phyloP scores from a whole-genome alignment of 2,888 invertebrate species.

The Sphaerophoria taeniata region DNA sequence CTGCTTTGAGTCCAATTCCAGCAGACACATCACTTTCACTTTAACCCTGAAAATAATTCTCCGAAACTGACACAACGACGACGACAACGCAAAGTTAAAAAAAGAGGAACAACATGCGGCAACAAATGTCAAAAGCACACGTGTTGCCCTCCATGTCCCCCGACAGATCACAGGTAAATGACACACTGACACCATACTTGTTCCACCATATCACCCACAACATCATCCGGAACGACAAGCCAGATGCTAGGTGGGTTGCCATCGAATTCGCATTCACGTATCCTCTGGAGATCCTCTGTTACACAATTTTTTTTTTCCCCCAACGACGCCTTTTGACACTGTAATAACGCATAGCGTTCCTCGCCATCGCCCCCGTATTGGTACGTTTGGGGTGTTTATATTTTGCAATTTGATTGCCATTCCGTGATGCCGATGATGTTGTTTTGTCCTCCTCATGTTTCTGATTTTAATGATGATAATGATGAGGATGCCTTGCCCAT shows the following conservation, averaged over 20 bases:
- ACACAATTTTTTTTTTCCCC: constrained; percentile 40
- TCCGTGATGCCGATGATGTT: constrained; percentile 64
- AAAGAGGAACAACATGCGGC: constrained; percentile 18
- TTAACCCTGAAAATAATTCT: constrained; percentile 51
- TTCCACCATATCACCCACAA: constrained; percentile 54
- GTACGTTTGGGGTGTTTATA: constrained; percentile 37
- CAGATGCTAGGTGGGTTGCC: background rate
- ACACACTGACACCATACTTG: constrained; percentile 52
- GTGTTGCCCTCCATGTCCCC: constrained; percentile 55
- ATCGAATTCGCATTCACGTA: background rate
- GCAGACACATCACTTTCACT: constrained; percentile 56
- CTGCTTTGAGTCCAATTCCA: constrained; percentile 6
- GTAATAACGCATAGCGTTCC: no score
- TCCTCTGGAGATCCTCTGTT: constrained; percentile 41
- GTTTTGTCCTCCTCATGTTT: constrained; percentile 25
- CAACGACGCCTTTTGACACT: background rate
- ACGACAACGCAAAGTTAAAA: constrained; percentile 20
- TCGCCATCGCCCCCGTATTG: no score
- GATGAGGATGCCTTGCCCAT: constrained; percentile 49
- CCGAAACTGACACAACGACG: constrained; percentile 9
- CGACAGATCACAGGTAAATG: constrained; percentile 64
- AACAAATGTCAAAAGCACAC: constrained; percentile 65
- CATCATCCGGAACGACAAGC: constrained; percentile 7
- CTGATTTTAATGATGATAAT: constrained; percentile 50
- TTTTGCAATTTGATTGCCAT: constrained; percentile 63